Evolutionary conservation across 92 coral and sea anemone species (phyloP), one percentile per base, ranked within the genome.

Genomic region (Actinostola sp.): DNA sequence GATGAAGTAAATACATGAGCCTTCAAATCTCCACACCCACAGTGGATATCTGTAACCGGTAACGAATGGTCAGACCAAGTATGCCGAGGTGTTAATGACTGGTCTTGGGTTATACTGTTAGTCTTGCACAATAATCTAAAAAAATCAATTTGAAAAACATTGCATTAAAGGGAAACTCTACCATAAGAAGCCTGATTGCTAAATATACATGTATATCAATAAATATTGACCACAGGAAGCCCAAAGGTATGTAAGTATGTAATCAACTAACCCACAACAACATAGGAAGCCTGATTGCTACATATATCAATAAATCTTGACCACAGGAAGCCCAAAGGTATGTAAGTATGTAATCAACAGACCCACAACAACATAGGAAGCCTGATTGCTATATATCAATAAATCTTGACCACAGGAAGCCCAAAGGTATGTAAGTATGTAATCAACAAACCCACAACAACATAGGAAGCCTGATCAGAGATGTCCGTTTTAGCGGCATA

Each of bases 41-140:
- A 89, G 61, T 91, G 80, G 17, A 94, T 66, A 61, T 92, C 96
- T 28, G 88, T 94, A 29, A 94, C 84, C 19, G 98, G 98, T 3
- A 94, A 81, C 33, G 98, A 86, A 63, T 94, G 98, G 61, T 91
- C 93, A 20, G 98, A 91, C 98, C 98, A 94, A 13, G 98, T 94
- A 67, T 88, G 62, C 43, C 33, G 41, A 12, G 98, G 97, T 13
- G 76, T 27, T 41, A 44, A 10, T 28, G 76, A 36, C 57, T 75
- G 81, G 20, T 64, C 72, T 49, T 68, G 72, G 20, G n/a, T 46
- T 8, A 6, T 8, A 41, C 46, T 48, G 21, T 23, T 48, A 17
- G 4, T 48, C 19, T 48, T 48, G 19, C 54, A 48, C 19, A 48
- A 48, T 23, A 48, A n/a, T 17, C 54, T 48, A 23, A 17, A 4